Conservation (phyloP, 1,140 invertebrate genomes). For the Drosophila ercepeae region DNA sequence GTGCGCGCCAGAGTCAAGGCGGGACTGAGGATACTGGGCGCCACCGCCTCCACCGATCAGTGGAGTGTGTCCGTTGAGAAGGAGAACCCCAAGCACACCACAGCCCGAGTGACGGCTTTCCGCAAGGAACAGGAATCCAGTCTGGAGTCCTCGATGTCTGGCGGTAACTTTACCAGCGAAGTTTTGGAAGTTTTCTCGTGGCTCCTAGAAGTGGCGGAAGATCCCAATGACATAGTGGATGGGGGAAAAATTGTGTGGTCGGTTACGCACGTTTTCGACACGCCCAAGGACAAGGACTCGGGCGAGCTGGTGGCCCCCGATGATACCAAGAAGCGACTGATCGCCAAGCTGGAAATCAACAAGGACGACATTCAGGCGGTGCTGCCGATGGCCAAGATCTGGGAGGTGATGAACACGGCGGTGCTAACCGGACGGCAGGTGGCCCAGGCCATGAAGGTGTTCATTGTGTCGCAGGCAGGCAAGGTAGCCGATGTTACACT, state of each 20-base stretch:
- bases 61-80: constrained; percentile 94
- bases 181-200: constrained; percentile 92
- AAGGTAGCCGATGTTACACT: constrained; percentile 97
- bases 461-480: constrained; percentile 96
- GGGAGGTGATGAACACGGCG: constrained; percentile 97
- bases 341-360: constrained; percentile 93
- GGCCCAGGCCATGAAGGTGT: constrained; percentile 97
- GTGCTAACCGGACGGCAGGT: constrained; percentile 97
- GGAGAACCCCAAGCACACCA: constrained; percentile 91
- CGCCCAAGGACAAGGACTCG: constrained; percentile 85
- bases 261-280: constrained; percentile 89
- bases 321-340: constrained; percentile 89
- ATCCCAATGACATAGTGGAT: constrained; percentile 90
- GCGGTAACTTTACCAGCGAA: constrained; percentile 39
- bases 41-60: constrained; percentile 89
- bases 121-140: constrained; percentile 85
- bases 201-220: constrained; percentile 94
- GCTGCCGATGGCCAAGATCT: constrained; percentile 97
- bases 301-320: constrained; percentile 84
- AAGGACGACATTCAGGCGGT: constrained; percentile 98
- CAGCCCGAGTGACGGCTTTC: constrained; percentile 93
- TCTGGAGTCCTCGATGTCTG: constrained; percentile 21
- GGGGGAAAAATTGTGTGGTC: constrained; percentile 93
- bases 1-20: constrained; percentile 94
- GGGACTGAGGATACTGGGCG: constrained; percentile 92